Evolutionary conservation across 1,140 invertebrate species (phyloP), one percentile per base, ranked within the genome.

Genomic region (Pinna nobilis): DNA sequence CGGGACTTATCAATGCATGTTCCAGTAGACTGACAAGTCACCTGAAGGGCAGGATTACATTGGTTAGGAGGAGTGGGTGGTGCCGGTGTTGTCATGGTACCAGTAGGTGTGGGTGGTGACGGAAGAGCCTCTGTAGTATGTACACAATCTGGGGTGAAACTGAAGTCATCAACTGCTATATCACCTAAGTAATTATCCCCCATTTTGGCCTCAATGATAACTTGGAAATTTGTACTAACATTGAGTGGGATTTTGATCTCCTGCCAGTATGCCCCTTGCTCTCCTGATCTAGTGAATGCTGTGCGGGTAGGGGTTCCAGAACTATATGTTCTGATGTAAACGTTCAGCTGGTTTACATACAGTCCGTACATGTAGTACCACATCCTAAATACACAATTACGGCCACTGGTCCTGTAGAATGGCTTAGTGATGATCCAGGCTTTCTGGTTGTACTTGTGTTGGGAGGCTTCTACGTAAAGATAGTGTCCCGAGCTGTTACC

Each of bases 361-460:
- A 76, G 64, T 23, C 87, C 88, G 74, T 82, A 87, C 85, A 89
- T 90, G 70, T 83, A 86, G 60, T 87, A 87, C 67, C 76, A 86
- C 28, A 88, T 74, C 23, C 80, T 69, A 47, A 79, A 53, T 11
- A 69, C 53, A 70, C 82, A 84, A 15, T 74, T 49, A 13, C 60
- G 63, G 2, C 70, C 70, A 37, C 50, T 67, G 30, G 78, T 82
- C 35, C 77, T 20, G 32, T 67, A 72, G 72, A 82, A 82, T 47
- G 73, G 57, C 15, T 70, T 74, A 6, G 81, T 76, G 0, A 81
- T 13, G 3, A 86, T 65, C 81, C 80, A 82, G 1, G 82, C 76
- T 63, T 72, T 81, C 39, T 78, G 72, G 44, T 77, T 79, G 78
- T 93, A 93, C 25, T 92, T 93, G 35, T 64, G 76, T 61, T 78